These are phyloP conservation scores for Myopa testacea DNA, from an alignment of 2,888 invertebrate genomes.

Conservation along the genomic window DNA sequence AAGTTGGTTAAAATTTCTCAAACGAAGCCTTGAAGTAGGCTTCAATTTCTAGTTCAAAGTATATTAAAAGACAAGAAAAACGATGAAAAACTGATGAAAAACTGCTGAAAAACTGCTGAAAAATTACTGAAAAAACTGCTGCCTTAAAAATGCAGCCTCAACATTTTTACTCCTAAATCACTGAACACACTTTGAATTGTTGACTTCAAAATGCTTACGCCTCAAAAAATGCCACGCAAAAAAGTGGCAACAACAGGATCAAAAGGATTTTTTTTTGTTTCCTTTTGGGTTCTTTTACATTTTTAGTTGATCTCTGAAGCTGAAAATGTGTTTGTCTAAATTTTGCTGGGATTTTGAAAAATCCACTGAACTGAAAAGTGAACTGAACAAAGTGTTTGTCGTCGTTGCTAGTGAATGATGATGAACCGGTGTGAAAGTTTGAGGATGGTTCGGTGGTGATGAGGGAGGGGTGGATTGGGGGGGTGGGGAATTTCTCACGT, in stretches of 20 bases:
- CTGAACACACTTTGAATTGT: too few species aligned
- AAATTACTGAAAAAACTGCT: too few species aligned
- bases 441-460: neutral
- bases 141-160: too few species aligned
- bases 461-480: neutral
- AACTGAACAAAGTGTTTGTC: neutral
- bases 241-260: neutral
- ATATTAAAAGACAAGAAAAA: too few species aligned
- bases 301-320: neutral
- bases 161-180: too few species aligned
- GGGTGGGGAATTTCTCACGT: constrained; percentile 25
- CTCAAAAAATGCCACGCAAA: neutral
- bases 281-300: neutral
- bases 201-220: too few species aligned
- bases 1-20: too few species aligned
- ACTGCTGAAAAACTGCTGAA: too few species aligned
- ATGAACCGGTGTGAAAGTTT: neutral
- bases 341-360: neutral
- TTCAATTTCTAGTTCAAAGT: too few species aligned
- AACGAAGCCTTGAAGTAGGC: too few species aligned
- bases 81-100: too few species aligned
- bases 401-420: neutral
- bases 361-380: neutral
- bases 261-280: neutral
- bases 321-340: neutral